phyloP scores from a whole-genome alignment of 2,113 vertebrate species.

The Gymnorhina tibicen region DNA sequence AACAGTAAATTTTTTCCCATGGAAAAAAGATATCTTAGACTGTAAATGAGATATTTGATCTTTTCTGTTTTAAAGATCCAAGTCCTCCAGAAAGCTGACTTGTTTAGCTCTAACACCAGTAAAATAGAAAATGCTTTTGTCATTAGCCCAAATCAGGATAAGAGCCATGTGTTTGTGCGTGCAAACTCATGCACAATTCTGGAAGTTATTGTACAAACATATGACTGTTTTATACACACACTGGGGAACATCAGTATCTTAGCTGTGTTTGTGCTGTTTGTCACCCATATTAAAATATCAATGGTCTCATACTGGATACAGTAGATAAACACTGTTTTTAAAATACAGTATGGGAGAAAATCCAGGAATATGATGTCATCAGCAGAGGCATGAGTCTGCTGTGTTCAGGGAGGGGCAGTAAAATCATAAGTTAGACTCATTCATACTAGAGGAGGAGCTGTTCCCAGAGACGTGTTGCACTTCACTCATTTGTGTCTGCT shows the following conservation, averaged over 20 bases:
- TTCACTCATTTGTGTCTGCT: neutral
- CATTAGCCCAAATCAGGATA: neutral
- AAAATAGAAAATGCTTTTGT: rapidly evolving
- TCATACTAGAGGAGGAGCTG: constrained; percentile 1
- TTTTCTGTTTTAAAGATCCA: neutral
- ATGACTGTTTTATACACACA: neutral
- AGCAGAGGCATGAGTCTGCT: constrained; percentile 29
- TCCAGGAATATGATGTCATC: constrained; percentile 51
- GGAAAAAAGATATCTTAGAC: neutral
- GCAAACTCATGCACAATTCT: neutral
- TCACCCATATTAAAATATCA: neutral
- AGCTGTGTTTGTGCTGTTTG: neutral
- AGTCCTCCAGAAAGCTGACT: neutral
- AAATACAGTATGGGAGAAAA: neutral
- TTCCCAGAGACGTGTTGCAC: neutral
- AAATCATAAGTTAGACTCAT: constrained; percentile 27
- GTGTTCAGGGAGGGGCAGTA: constrained; percentile 42
- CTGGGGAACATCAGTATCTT: neutral
- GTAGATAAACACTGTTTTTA: neutral
- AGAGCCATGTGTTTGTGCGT: rapidly evolving
- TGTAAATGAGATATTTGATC: neutral
- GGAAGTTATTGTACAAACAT: neutral
- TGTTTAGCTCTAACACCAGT: neutral
- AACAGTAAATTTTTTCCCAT: neutral
- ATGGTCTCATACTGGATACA: neutral